Evolutionary conservation across 2,888 invertebrate genomes (phyloP).

Genomic region (Empis stercorea): DNA sequence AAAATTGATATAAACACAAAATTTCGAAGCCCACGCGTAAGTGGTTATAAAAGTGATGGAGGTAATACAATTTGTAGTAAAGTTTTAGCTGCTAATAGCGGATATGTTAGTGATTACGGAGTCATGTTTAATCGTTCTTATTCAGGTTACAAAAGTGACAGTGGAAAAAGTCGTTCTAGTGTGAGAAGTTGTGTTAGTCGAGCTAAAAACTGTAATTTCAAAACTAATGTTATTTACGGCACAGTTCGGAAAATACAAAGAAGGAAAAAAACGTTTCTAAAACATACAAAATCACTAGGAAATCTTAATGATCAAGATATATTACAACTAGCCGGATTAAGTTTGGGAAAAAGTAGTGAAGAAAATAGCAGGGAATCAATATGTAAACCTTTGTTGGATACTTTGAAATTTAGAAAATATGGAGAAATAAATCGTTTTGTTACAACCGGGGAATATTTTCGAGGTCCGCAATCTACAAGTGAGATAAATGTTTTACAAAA

Average conservation of each 20-base stretch:
- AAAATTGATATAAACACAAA: slow-evolving; percentile 51
- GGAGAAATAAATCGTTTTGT: slow-evolving; percentile 37
- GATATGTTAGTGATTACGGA: slow-evolving; percentile 49
- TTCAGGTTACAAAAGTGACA: slow-evolving; percentile 49
- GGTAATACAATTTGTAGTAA: slow-evolving; percentile 36
- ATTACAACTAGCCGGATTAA: slow-evolving; percentile 43
- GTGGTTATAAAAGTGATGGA: slow-evolving; percentile 48
- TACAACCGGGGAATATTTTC: slow-evolving; percentile 36
- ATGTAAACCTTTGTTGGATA: slow-evolving; percentile 28
- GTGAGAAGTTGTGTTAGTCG: slow-evolving; percentile 44
- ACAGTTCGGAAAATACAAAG: slow-evolving; percentile 33
- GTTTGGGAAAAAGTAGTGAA: slow-evolving; percentile 42
- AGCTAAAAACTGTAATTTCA: slow-evolving; percentile 25
- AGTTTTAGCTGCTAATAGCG: slow-evolving; percentile 35
- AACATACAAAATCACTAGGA: slow-evolving; percentile 37
- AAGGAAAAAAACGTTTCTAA: slow-evolving; percentile 22
- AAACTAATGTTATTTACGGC: slow-evolving; percentile 31
- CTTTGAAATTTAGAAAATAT: slow-evolving; percentile 32
- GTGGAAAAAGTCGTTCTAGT: slow-evolving; percentile 47
- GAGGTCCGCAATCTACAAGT: slow-evolving; percentile 10
- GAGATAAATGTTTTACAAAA: slow-evolving; percentile 8
- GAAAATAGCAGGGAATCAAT: slow-evolving; percentile 31
- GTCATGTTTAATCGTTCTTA: slow-evolving; percentile 25
- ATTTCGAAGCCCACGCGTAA: slow-evolving; percentile 43
- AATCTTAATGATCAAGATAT: slow-evolving; percentile 42